A percentile compares a stretch with the other conserved stretches of the same genome.
Conservation (phyloP, 1,140 invertebrate species). For the Pectinophora gossypiella region DNA sequence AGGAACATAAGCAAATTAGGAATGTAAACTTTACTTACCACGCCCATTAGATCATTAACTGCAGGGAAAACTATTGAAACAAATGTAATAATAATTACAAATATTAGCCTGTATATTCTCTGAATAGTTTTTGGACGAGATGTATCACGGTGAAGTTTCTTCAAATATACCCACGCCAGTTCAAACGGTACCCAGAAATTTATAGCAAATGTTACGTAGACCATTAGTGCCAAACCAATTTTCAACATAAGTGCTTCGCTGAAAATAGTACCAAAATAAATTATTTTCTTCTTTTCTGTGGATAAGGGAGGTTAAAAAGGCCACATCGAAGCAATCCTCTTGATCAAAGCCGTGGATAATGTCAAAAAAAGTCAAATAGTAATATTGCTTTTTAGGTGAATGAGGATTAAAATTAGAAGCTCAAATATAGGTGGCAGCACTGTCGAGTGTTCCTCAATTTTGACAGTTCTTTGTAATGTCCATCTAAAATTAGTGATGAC, state of each 20-base stretch:
- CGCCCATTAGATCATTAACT: constrained; percentile 25
- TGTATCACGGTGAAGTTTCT: background rate
- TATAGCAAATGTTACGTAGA: constrained; percentile 27
- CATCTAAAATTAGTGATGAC: too few species aligned
- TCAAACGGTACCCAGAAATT: constrained; percentile 34
- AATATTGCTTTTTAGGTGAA: too few species aligned
- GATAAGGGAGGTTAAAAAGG: too few species aligned
- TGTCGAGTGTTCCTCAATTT: too few species aligned
- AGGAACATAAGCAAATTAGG: background rate
- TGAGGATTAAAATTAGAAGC: too few species aligned
- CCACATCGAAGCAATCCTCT: too few species aligned
- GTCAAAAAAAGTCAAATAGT: too few species aligned
- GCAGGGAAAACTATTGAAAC: constrained; percentile 25
- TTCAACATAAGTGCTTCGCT: constrained; percentile 24
- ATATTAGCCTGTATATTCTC: constrained; percentile 15
- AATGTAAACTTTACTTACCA: constrained; percentile 19
- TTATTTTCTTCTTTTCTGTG: too few species aligned
- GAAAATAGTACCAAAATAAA: constrained; percentile 6
- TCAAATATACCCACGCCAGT: constrained; percentile 26
- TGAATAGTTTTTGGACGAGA: constrained; percentile 7
- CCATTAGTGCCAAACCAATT: constrained; percentile 19
- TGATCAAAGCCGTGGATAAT: too few species aligned
- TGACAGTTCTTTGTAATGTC: too few species aligned
- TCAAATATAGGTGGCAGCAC: too few species aligned
- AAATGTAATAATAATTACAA: constrained; percentile 12